Conservation (phyloP, 2,888 invertebrate genomes). For the Timema cristinae region DNA sequence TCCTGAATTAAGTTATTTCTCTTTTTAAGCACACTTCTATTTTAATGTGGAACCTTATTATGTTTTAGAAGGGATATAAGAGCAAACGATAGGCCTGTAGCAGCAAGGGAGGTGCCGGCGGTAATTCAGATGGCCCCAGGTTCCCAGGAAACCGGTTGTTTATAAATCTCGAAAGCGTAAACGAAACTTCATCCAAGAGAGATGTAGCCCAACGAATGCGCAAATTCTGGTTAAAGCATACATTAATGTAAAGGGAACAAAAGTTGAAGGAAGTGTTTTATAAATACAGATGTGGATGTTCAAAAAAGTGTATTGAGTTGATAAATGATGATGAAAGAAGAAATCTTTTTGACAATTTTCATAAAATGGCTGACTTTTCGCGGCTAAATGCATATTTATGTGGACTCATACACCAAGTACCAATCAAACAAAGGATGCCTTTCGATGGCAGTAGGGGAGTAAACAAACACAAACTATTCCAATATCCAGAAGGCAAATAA, state of each 20-base stretch:
- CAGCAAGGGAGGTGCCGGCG: too few relatives aligned
- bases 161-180: too few relatives aligned
- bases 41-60: too few relatives aligned
- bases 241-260: neutral
- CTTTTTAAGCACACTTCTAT: too few relatives aligned
- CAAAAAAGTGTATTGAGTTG: neutral
- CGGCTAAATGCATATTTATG: slow-evolving; percentile 4
- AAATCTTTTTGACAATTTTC: neutral
- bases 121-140: too few relatives aligned
- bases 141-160: too few relatives aligned
- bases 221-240: neutral
- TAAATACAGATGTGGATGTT: neutral
- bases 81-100: too few relatives aligned
- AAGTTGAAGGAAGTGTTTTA: neutral
- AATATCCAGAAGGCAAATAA: neutral
- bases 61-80: too few relatives aligned
- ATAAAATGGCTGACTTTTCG: neutral
- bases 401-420: neutral
- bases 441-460: neutral
- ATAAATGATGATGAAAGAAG: neutral
- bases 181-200: neutral
- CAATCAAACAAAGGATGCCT: neutral
- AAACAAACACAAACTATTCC: neutral
- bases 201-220: neutral
- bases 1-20: too few relatives aligned